A percentile compares a stretch with the other conserved stretches of the same genome.
Evolutionary conservation across 2,797 vertebrate genomes (phyloP).

Genomic region (Danio aesculapii): DNA sequence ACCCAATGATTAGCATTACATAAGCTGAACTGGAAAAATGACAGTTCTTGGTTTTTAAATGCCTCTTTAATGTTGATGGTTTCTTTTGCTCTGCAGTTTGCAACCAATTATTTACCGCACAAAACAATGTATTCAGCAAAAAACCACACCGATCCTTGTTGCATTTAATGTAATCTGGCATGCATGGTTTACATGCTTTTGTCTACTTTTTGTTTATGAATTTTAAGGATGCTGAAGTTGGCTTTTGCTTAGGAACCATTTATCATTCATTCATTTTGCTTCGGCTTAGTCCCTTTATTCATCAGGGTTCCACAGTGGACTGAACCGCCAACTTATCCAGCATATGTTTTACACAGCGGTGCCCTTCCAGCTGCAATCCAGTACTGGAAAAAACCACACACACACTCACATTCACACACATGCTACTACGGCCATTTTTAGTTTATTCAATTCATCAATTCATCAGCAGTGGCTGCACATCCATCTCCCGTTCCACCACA

Average conservation of each 20-base stretch:
- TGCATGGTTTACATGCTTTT: neutral
- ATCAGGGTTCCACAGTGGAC: no score
- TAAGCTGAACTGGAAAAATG: neutral
- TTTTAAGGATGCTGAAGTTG: neutral
- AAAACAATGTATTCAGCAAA: neutral
- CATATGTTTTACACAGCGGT: no score
- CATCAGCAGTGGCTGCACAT: no score
- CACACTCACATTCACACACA: no score
- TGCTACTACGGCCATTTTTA: no score
- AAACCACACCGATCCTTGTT: neutral
- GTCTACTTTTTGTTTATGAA: neutral
- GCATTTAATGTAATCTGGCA: neutral
- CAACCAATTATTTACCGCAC: neutral
- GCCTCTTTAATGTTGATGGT: neutral
- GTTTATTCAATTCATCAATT: no score
- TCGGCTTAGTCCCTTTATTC: no score
- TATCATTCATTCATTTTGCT: neutral
- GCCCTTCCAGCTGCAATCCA: no score
- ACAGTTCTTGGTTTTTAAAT: slow-evolving; percentile 12
- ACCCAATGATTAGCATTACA: neutral
- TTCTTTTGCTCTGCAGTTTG: neutral
- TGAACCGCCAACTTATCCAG: no score
- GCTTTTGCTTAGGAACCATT: neutral
- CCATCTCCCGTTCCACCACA: no score
- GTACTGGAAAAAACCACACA: no score